Base-by-base conservation (phyloP, 2,888 invertebrate genomes). In the Acrobeloides nanus region DNA sequence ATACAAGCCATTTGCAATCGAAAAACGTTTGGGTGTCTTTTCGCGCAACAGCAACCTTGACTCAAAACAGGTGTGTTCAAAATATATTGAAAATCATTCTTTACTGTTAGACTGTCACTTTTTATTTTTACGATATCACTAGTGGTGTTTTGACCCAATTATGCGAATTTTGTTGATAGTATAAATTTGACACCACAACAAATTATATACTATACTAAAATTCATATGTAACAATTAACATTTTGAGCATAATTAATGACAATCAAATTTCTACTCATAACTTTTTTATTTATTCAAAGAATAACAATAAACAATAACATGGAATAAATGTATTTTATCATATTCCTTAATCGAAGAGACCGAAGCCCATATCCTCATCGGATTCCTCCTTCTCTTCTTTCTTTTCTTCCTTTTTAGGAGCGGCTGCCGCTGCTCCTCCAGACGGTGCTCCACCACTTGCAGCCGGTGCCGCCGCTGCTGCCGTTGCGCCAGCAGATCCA, bases 401-500 rank as follows among this genome's bases (percentile, higher is more conserved):
- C 66, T 55, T 55, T 34, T 52, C 48, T 27, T 53, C 55, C 40
- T 61, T 57, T 29, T 51, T 53, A 29, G 29, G 23, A 18, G 39
- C 50, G 15, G 49, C 58, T 18, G 60, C 73, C 17, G 74, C 69
- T 17, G 65, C 73, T 49, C 63, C 72, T 31, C 63, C 69, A 38
- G 59, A 55, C 33, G 62, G 57, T 38, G 66, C 61, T 27, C 62
- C 62, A 41, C 62, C 60, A 46, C 61, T 65, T 50, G 67, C 72
- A 48, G 74, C 69, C 38, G 74, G 66, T 43, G 74, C 70, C 37
- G 74, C 64, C 29, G 74, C 70, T 45, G 72, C 72, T 38, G 73
- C 66, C 52, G 81, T 82, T 53, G 87, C 88, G 50, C 83, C 87
- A 61, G 83, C 89, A 80, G 87, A 87, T 46, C 88, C 89, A 12